Conservation (phyloP, 2,888 invertebrate species). For the Steinernema carpocapsae region DNA sequence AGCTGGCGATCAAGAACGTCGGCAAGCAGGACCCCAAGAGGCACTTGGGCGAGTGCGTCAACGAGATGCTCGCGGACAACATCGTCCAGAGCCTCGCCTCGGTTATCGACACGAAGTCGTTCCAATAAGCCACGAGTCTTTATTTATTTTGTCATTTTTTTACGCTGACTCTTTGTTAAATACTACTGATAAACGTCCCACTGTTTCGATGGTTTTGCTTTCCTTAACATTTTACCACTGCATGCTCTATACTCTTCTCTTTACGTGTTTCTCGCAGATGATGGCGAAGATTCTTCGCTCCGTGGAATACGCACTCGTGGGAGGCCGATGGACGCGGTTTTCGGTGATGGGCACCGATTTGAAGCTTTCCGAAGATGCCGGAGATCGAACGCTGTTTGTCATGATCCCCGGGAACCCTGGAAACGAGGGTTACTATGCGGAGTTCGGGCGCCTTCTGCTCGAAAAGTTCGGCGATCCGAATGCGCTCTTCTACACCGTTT, state of each 20-base stretch:
- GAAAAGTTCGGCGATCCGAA: slow-evolving; percentile 37
- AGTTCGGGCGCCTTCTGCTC: slow-evolving; percentile 55
- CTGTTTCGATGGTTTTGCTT: neutral
- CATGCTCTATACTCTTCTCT: neutral
- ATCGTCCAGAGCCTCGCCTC: slow-evolving; percentile 65
- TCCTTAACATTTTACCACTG: neutral
- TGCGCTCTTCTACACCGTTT: slow-evolving; percentile 43
- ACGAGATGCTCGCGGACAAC: slow-evolving; percentile 64
- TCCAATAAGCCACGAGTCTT: slow-evolving; percentile 49
- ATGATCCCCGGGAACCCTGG: slow-evolving; percentile 57
- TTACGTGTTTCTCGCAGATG: neutral
- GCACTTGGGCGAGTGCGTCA: slow-evolving; percentile 89
- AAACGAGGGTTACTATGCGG: slow-evolving; percentile 62
- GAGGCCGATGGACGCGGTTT: slow-evolving; percentile 58
- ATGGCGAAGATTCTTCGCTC: slow-evolving; percentile 10
- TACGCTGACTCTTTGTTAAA: neutral
- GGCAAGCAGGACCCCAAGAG: slow-evolving; percentile 95
- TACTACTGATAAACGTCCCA: neutral
- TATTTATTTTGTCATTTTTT: slow-evolving; percentile 11
- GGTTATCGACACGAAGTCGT: slow-evolving; percentile 64
- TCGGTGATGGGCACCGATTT: slow-evolving; percentile 56
- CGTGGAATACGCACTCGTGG: slow-evolving; percentile 43
- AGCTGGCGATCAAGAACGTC: slow-evolving; percentile 97
- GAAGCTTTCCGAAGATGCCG: slow-evolving; percentile 41
- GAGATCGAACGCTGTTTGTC: slow-evolving; percentile 4